These are phyloP conservation scores for Trichopoda pennipes DNA, from an alignment of 2,888 invertebrate genomes.

Conservation along the genomic window DNA sequence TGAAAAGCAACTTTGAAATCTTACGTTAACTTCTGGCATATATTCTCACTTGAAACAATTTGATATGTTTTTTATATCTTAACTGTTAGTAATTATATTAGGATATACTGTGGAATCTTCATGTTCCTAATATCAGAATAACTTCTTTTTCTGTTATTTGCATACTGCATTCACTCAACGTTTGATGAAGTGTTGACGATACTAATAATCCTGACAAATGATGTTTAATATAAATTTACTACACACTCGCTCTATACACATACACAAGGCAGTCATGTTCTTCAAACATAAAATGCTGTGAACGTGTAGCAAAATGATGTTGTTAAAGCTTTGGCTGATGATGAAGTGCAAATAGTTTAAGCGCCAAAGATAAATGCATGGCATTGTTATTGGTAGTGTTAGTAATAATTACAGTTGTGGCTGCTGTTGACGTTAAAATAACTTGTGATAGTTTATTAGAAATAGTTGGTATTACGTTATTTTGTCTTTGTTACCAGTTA, in stretches of 20 bases:
- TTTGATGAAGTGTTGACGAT: slow-evolving; percentile 36
- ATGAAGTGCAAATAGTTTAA: slow-evolving; percentile 43
- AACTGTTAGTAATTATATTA: background rate
- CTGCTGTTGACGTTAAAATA: slow-evolving; percentile 3
- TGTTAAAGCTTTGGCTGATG: slow-evolving; percentile 19
- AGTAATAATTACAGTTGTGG: slow-evolving; percentile 3
- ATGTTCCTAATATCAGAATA: background rate
- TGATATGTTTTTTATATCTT: background rate
- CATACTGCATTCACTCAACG: slow-evolving; percentile 1
- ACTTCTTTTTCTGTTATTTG: slow-evolving; percentile 8
- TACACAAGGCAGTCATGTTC: background rate
- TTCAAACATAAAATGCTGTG: slow-evolving; percentile 49
- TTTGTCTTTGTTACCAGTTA: slow-evolving; percentile 6
- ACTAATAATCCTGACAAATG: slow-evolving; percentile 44
- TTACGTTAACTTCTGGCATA: background rate
- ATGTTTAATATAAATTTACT: slow-evolving; percentile 6
- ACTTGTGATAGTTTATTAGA: slow-evolving; percentile 33
- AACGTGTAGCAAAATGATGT: slow-evolving; percentile 44
- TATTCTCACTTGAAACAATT: no score
- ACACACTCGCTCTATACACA: background rate
- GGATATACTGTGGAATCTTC: background rate
- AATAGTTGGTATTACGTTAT: slow-evolving; percentile 7
- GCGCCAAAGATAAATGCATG: slow-evolving; percentile 64
- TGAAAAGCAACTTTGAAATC: no score
- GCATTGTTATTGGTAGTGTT: slow-evolving; percentile 14